phyloP scores from a whole-genome alignment of 2,113 vertebrate genomes.

The Egretta garzetta region DNA sequence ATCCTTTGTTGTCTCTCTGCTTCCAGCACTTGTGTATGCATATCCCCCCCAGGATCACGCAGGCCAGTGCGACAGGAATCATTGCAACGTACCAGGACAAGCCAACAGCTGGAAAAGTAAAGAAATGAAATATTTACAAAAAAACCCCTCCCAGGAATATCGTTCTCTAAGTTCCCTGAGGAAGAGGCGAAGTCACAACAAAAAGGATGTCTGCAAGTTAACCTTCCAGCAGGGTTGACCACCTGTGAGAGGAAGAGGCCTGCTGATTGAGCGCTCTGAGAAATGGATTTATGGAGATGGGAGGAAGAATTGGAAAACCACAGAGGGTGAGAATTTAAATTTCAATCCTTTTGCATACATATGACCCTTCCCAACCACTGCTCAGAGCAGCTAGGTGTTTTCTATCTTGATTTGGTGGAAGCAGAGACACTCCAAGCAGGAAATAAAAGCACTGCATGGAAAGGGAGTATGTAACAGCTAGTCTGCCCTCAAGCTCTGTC shows the following conservation, averaged over 20 bases:
- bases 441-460: background rate
- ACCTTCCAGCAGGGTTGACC: background rate
- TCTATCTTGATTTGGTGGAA: background rate
- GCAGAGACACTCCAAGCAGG: background rate
- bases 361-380: background rate
- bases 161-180: background rate
- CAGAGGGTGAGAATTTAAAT: background rate
- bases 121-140: conserved; percentile 7
- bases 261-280: background rate
- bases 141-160: background rate
- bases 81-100: conserved; percentile 72
- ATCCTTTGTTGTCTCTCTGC: conserved; percentile 37
- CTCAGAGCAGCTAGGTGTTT: background rate
- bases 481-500: background rate
- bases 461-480: background rate
- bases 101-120: conserved; percentile 64
- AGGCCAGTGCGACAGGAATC: conserved; percentile 48
- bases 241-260: background rate
- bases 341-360: background rate
- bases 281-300: background rate
- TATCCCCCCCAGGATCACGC: conserved; percentile 66
- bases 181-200: background rate
- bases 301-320: background rate
- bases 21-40: conserved; percentile 68
- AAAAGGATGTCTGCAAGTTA: conserved; percentile 21